phyloP scores from a whole-genome alignment of 2,888 invertebrate genomes.

The Hetaerina titia region DNA sequence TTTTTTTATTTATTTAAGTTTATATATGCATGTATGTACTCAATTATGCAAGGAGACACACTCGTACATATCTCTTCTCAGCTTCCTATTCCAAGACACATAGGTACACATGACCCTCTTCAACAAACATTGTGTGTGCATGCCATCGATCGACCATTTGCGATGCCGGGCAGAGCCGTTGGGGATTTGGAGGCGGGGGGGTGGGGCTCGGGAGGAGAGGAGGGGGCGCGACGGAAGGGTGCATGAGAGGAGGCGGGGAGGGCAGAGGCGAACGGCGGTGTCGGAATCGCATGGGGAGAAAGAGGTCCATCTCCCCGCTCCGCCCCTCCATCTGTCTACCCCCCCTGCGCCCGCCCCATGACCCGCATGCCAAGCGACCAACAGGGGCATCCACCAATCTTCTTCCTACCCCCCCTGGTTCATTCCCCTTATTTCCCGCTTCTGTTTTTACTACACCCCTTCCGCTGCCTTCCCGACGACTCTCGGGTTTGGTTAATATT shows the following conservation, averaged over 20 bases:
- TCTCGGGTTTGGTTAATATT: background rate
- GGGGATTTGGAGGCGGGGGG: background rate
- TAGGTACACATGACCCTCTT: background rate
- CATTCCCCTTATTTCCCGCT: background rate
- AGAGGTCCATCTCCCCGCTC: background rate
- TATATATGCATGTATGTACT: no score
- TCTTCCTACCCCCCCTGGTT: background rate
- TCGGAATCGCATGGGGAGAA: background rate
- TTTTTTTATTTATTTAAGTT: no score
- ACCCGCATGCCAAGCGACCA: conserved; percentile 26
- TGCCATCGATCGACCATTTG: conserved; percentile 1
- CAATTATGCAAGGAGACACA: no score
- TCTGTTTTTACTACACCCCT: no score
- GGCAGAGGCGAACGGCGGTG: background rate
- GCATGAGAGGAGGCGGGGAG: background rate
- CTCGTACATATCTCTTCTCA: background rate
- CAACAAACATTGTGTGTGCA: background rate
- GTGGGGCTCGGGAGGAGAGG: background rate
- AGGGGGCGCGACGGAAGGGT: background rate
- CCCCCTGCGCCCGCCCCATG: background rate
- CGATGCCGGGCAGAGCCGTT: background rate
- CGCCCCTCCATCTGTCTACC: background rate
- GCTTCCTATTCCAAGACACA: background rate
- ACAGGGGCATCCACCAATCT: background rate
- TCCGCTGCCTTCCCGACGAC: background rate